phyloP scores from a whole-genome alignment of 2,888 invertebrate species.

The Apodemia hepburni region DNA sequence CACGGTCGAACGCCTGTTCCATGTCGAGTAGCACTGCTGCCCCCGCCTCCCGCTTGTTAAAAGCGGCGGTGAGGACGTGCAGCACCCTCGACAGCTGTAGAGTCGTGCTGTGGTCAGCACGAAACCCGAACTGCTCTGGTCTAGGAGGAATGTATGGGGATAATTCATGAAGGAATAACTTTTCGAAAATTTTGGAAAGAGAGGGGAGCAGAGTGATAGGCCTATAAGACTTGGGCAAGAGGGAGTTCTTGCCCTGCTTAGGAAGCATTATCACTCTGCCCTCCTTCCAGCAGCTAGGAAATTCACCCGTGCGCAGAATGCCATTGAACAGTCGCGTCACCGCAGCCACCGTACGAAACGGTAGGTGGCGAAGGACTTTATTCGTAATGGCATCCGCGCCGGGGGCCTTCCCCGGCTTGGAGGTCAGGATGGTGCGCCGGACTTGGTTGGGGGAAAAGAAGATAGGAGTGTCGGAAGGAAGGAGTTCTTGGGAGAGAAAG shows the following conservation, averaged over 20 bases:
- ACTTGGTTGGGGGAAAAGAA: conserved; percentile 26
- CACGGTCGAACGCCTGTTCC: too few relatives aligned
- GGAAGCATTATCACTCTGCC: conserved; percentile 31
- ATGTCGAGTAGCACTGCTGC: too few relatives aligned
- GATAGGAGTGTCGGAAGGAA: conserved; percentile 8
- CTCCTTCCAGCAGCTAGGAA: conserved; percentile 27
- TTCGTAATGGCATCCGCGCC: conserved; percentile 27
- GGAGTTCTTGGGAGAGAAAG: background rate
- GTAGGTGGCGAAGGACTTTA: conserved; percentile 23
- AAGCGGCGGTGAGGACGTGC: too few relatives aligned
- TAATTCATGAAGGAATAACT: conserved; percentile 25
- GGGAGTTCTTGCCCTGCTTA: conserved; percentile 33
- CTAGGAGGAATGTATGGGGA: conserved; percentile 20
- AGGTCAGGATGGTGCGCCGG: background rate
- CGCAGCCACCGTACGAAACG: conserved; percentile 17
- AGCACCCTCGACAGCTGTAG: conserved; percentile 36
- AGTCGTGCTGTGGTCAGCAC: conserved; percentile 34
- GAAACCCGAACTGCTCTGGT: conserved; percentile 32
- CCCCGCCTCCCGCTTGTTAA: too few relatives aligned
- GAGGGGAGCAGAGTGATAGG: conserved; percentile 31
- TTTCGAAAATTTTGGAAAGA: conserved; percentile 33
- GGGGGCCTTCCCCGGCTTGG: conserved; percentile 28
- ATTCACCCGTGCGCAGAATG: too few relatives aligned
- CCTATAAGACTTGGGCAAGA: too few relatives aligned
- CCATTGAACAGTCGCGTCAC: conserved; percentile 29